These are phyloP conservation scores for Malthinus flaveolus DNA, from an alignment of 2,888 invertebrate species.

Conservation along the genomic window DNA sequence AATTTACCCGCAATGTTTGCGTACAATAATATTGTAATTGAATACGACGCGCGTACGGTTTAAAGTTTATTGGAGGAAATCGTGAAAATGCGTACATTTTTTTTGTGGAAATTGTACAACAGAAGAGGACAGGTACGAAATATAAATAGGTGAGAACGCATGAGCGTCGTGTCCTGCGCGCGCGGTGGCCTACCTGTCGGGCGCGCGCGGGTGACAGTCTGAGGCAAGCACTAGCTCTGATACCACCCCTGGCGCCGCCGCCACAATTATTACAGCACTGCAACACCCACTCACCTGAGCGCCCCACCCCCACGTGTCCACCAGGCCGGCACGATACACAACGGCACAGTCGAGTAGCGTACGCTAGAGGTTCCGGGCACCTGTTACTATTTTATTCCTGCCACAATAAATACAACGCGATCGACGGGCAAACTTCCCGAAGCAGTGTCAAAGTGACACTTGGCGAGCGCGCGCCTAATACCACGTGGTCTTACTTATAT, in stretches of 20 bases:
- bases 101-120: background rate
- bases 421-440: slow-evolving; percentile 23
- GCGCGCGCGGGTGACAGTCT: slow-evolving; percentile 55
- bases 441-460: slow-evolving; percentile 27
- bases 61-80: slow-evolving; percentile 1
- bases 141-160: slow-evolving; percentile 23
- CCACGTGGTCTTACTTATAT: slow-evolving; percentile 19
- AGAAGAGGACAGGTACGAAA: slow-evolving; percentile 3
- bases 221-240: slow-evolving; percentile 57
- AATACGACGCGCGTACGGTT: background rate
- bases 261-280: slow-evolving; percentile 48
- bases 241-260: slow-evolving; percentile 64
- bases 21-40: background rate
- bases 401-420: slow-evolving; percentile 22
- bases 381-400: slow-evolving; percentile 25
- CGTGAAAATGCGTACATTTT: background rate
- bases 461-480: slow-evolving; percentile 18
- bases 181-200: slow-evolving; percentile 42
- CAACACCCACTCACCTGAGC: slow-evolving; percentile 64
- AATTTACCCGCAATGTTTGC: too few species aligned
- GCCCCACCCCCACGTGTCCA: slow-evolving; percentile 59
- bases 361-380: slow-evolving; percentile 39
- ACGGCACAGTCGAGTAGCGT: slow-evolving; percentile 45
- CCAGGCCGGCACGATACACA: slow-evolving; percentile 48
- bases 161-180: slow-evolving; percentile 29